These are phyloP conservation scores for Cottoperca gobio DNA, from an alignment of 2,797 vertebrate species.

Conservation along the genomic window DNA sequence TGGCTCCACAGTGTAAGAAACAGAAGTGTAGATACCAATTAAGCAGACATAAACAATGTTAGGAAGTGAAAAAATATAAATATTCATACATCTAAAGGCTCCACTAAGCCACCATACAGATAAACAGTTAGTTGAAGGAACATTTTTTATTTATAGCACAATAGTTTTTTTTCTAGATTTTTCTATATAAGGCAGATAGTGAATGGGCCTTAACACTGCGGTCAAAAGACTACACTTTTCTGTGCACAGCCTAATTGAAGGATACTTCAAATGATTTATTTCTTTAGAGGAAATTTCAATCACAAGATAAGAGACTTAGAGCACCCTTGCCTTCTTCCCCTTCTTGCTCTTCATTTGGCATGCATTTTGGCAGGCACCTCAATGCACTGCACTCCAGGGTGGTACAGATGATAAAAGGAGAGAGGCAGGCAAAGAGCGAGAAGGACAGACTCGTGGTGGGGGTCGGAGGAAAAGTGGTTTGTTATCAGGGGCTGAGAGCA, in stretches of 20 bases:
- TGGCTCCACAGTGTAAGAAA: conserved; percentile 31
- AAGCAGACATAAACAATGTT: conserved; percentile 53
- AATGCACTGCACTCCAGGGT: conserved; percentile 46
- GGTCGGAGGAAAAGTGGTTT: neutral
- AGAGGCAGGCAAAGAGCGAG: conserved; percentile 37
- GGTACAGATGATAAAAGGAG: conserved; percentile 58
- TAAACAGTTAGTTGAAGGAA: conserved; percentile 13
- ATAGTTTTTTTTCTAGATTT: conserved; percentile 19
- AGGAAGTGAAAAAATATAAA: conserved; percentile 44
- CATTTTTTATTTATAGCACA: conserved; percentile 37
- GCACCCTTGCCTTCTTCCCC: conserved; percentile 34
- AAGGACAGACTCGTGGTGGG: conserved; percentile 28
- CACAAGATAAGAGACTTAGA: conserved; percentile 62
- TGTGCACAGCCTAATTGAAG: conserved; percentile 50
- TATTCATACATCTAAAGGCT: conserved; percentile 45
- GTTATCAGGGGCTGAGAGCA: conserved; percentile 58
- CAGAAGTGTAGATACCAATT: conserved; percentile 54
- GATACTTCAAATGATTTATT: conserved; percentile 54
- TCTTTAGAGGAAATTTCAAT: conserved; percentile 52
- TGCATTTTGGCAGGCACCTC: conserved; percentile 57
- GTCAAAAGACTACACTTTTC: conserved; percentile 29
- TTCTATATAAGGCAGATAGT: conserved; percentile 33
- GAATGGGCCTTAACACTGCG: conserved; percentile 1
- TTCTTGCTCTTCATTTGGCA: conserved; percentile 59
- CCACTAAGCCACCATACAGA: conserved; percentile 30